Percentiles rank a stretch among this genome's conserved stretches.
Conservation (phyloP, 2,797 vertebrate genomes). For the Schizopygopsis malacanthus region DNA sequence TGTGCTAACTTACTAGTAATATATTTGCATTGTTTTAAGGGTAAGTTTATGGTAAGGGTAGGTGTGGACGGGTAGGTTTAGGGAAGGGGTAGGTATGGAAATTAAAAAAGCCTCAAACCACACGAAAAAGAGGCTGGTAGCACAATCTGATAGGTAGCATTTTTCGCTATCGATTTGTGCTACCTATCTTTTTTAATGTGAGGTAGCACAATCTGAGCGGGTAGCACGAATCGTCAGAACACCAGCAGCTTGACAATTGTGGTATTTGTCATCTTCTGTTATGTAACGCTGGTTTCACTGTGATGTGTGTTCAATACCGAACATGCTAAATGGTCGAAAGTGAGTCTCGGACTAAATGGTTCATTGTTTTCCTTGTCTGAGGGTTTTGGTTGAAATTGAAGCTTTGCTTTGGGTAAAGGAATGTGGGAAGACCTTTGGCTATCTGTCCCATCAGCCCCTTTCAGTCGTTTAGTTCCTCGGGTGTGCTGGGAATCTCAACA, state of each 20-base stretch:
- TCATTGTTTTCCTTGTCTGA: constrained; percentile 36
- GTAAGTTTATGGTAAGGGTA: too few relatives aligned
- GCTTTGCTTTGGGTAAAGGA: constrained; percentile 17
- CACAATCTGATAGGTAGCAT: too few relatives aligned
- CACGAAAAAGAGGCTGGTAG: too few relatives aligned
- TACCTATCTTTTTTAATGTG: too few relatives aligned
- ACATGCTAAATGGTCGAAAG: not conserved
- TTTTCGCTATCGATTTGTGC: too few relatives aligned
- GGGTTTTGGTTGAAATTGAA: constrained; percentile 46
- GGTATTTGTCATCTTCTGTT: not conserved
- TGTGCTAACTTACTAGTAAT: too few relatives aligned
- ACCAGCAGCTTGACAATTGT: not conserved
- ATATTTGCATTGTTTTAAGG: too few relatives aligned
- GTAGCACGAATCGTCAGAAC: too few relatives aligned
- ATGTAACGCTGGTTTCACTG: not conserved
- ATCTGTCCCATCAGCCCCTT: constrained; percentile 14
- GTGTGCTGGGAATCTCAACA: constrained; percentile 42
- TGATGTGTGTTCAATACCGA: not conserved
- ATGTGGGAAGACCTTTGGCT: constrained; percentile 39
- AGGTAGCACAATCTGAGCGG: too few relatives aligned
- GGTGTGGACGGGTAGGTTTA: too few relatives aligned
- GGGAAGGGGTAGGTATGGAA: too few relatives aligned
- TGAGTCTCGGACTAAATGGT: constrained; percentile 1
- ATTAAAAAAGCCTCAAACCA: too few relatives aligned
- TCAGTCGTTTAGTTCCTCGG: constrained; percentile 29